Evolutionary conservation across 2,797 vertebrate species (phyloP).

Genomic region (Liasis olivaceus): DNA sequence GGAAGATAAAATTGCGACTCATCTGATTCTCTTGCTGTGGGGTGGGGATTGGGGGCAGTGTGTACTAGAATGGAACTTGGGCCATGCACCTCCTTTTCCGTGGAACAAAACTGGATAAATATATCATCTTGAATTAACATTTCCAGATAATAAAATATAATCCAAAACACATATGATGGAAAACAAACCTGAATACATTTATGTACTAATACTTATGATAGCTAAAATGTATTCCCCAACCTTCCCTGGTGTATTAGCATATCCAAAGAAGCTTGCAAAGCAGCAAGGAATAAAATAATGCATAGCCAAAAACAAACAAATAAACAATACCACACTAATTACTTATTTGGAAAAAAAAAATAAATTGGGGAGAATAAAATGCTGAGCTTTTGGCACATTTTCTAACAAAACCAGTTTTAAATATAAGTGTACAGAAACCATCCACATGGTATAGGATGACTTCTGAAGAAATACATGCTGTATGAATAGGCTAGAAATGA

Average conservation of each 20-base stretch:
- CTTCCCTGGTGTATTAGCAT: not conserved
- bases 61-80: not conserved
- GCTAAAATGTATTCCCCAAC: not conserved
- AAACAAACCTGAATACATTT: not conserved
- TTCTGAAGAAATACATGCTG: too few relatives aligned
- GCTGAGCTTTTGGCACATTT: too few relatives aligned
- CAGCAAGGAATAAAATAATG: not conserved
- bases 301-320: not conserved
- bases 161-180: not conserved
- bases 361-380: too few relatives aligned
- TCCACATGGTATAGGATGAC: too few relatives aligned
- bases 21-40: too few relatives aligned
- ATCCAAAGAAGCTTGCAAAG: not conserved
- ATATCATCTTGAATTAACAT: not conserved
- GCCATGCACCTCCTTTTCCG: not conserved
- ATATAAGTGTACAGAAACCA: too few relatives aligned
- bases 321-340: not conserved
- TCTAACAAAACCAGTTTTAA: too few relatives aligned
- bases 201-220: not conserved
- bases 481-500: too few relatives aligned
- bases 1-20: not conserved
- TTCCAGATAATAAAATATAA: not conserved
- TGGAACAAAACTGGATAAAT: not conserved
- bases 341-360: too few relatives aligned
- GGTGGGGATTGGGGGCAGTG: too few relatives aligned